Conservation (phyloP, 2,113 vertebrate genomes). For the Capreolus pygargus region DNA sequence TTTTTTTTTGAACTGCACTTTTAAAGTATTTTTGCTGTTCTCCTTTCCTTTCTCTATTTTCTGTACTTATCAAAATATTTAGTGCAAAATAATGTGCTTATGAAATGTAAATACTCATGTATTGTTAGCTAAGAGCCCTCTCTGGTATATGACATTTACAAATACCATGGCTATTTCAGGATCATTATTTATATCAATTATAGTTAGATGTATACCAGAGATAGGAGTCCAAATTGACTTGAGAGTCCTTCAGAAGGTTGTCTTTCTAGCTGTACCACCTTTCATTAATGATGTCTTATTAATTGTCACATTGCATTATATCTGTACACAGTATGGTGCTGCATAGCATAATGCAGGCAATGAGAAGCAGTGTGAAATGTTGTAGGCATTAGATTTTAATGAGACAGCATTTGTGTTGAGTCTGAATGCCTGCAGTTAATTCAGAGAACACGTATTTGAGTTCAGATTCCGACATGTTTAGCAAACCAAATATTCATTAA, state of each 20-base stretch:
- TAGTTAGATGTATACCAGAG: background rate
- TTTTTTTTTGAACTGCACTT: slow-evolving; percentile 8
- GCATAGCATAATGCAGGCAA: slow-evolving; percentile 43
- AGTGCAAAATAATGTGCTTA: slow-evolving; percentile 6
- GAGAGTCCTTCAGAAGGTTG: slow-evolving; percentile 50
- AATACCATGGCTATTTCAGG: slow-evolving; percentile 42
- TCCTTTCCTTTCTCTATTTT: slow-evolving; percentile 45
- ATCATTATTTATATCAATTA: slow-evolving; percentile 24
- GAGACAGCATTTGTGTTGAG: slow-evolving; percentile 35
- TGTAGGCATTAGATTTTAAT: slow-evolving; percentile 51
- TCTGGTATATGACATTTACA: slow-evolving; percentile 44
- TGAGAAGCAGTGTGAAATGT: slow-evolving; percentile 15
- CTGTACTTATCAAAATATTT: slow-evolving; percentile 55
- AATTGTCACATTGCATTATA: slow-evolving; percentile 53
- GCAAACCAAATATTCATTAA: slow-evolving; percentile 42
- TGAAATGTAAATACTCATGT: slow-evolving; percentile 11
- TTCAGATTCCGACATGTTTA: slow-evolving; percentile 55
- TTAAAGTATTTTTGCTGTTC: slow-evolving; percentile 31
- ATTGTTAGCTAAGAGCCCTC: slow-evolving; percentile 1
- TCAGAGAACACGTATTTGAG: slow-evolving; percentile 36
- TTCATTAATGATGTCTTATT: slow-evolving; percentile 59
- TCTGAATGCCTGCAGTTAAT: slow-evolving; percentile 54
- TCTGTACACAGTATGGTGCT: slow-evolving; percentile 11
- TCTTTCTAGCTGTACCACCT: slow-evolving; percentile 20
- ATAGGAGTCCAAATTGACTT: slow-evolving; percentile 35